phyloP scores from a whole-genome alignment of 2,888 invertebrate genomes.

The Erebia palarica region DNA sequence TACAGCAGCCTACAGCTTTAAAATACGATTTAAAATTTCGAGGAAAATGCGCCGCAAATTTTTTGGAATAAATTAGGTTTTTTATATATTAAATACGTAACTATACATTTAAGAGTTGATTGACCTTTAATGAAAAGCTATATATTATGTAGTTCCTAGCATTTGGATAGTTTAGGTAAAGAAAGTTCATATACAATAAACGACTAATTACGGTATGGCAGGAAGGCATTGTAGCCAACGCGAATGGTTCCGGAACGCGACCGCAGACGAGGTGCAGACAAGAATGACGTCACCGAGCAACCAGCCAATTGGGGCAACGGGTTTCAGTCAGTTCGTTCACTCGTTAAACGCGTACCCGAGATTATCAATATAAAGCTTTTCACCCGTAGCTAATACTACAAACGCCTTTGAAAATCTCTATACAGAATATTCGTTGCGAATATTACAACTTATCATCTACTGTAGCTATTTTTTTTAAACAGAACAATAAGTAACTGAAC shows the following conservation, averaged over 20 bases:
- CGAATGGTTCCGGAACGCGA: constrained; percentile 74
- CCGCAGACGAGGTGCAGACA: constrained; percentile 75
- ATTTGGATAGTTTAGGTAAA: constrained; percentile 20
- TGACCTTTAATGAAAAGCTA: too few species aligned
- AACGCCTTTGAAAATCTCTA: constrained; percentile 1
- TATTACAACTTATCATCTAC: background rate
- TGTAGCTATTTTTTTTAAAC: background rate
- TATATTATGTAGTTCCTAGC: background rate
- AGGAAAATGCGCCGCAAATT: background rate
- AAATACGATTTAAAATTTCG: background rate
- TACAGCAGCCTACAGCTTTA: too few species aligned
- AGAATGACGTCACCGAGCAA: constrained; percentile 66
- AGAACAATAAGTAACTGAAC: background rate
- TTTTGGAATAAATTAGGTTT: constrained; percentile 15
- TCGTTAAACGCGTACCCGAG: constrained; percentile 28
- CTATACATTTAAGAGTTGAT: too few species aligned
- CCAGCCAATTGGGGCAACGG: constrained; percentile 68
- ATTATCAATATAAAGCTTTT: background rate
- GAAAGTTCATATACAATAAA: constrained; percentile 55
- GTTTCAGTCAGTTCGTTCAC: constrained; percentile 54
- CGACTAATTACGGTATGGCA: constrained; percentile 65
- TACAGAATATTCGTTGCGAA: background rate
- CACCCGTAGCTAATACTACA: constrained; percentile 9
- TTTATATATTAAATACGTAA: too few species aligned
- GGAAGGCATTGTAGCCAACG: constrained; percentile 68